A percentile compares a stretch with the other conserved stretches of the same genome.
phyloP scores from a whole-genome alignment of 2,113 vertebrate species.

The Argyrosomus japonicus region DNA sequence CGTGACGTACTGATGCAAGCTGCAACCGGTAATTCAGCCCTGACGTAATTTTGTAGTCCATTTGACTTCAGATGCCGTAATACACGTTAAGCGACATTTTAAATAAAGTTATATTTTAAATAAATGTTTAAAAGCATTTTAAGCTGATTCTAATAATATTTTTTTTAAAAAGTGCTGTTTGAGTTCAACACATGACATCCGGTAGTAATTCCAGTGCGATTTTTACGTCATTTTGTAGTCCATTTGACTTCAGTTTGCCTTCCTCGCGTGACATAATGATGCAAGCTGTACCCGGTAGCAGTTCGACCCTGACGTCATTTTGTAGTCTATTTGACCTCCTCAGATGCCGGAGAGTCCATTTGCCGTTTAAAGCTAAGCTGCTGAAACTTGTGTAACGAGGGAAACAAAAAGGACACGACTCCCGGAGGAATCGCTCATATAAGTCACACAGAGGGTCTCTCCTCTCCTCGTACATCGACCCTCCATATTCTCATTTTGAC shows the following conservation, averaged over 20 bases:
- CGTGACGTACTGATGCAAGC: not conserved
- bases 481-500: not conserved
- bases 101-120: no score
- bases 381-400: constrained; percentile 67
- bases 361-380: constrained; percentile 53
- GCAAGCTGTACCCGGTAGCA: constrained; percentile 27
- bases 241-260: not conserved
- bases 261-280: not conserved
- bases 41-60: constrained; percentile 76
- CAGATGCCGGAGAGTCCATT: constrained; percentile 65
- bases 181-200: no score
- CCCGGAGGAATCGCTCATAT: constrained; percentile 5
- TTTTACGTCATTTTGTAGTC: no score
- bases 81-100: no score
- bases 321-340: constrained; percentile 73
- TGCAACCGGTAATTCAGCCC: not conserved
- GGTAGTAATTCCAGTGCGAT: no score
- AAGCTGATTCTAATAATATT: no score
- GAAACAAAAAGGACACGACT: constrained; percentile 57
- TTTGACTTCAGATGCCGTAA: constrained; percentile 24
- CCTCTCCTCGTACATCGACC: constrained; percentile 11
- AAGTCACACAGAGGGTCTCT: constrained; percentile 7
- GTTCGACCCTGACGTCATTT: constrained; percentile 44
- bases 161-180: no score
- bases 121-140: no score